Base-by-base conservation (phyloP, 2,888 invertebrate species). In the Leptopilina drosophilae region DNA sequence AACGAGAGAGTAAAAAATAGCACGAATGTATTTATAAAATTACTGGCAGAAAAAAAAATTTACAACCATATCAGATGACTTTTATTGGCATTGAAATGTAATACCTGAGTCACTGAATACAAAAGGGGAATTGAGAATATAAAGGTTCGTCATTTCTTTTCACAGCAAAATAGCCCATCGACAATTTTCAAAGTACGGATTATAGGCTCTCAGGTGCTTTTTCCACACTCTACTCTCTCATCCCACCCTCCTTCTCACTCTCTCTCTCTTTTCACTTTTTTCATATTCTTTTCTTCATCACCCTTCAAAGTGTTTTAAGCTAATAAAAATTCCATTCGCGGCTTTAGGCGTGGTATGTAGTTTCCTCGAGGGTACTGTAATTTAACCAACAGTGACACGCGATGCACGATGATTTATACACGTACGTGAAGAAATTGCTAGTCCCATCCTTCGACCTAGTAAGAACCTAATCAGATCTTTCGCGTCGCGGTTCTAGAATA, bases 241-340 rank as follows among this genome's bases (percentile, higher is more conserved):
- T 33, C 33, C 33, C 33, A 33, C 33, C 33, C n/a, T n/a, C 15
- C 42, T 49, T 67, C 7, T 20, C 46, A 42, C n/a, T 14, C 40
- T 11, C 0, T 2, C 64, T 12, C 12, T n/a, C 49, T 49, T 67
- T 15, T 9, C 66, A 42, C n/a, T 49, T 49, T 11, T 49, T 11
- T 49, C 9, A 56, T 73, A 62, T 62, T 20, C 62, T 73, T 64
- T 26, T 56, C 73, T 56, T 73, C 73, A 40, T n/a, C 56, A 73
- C 56, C 56, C 5, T 73, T 73, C 40, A 33, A 73, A 73, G 73
- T 56, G 73, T 73, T 73, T 73, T 73, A 56, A 53, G 56, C 56
- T 73, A 53, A 73, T 73, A 73, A 56, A 73, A 73, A 73, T 73
- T 73, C 73, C 73, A 73, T 73, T 73, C 73, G 73, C 73, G 56